phyloP scores from a whole-genome alignment of 2,113 vertebrate species.

The Gorsachius goisagi region DNA sequence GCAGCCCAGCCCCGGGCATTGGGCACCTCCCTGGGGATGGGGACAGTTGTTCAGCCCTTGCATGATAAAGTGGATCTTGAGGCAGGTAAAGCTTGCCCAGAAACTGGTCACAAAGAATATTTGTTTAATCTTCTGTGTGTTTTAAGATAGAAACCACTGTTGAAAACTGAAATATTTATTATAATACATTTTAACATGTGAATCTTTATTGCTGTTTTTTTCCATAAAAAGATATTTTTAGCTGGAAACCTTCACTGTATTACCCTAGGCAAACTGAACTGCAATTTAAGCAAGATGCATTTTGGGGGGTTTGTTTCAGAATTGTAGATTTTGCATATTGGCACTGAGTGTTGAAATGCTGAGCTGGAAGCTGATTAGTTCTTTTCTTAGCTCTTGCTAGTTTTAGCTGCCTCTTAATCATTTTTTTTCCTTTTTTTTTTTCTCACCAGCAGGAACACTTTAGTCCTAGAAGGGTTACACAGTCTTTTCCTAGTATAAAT shows the following conservation, averaged over 20 bases:
- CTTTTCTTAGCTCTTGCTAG: slow-evolving; percentile 26
- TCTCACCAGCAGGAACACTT: not conserved
- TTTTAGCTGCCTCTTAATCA: not conserved
- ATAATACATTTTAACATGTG: not conserved
- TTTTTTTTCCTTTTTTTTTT: accelerated
- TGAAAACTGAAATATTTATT: not conserved
- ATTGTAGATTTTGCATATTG: not conserved
- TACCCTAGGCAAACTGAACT: not conserved
- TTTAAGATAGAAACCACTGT: not conserved
- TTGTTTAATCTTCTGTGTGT: not conserved
- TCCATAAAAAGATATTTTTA: not conserved
- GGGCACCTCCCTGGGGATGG: not conserved
- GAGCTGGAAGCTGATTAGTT: not conserved
- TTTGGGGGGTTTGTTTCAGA: not conserved
- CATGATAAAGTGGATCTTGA: not conserved
- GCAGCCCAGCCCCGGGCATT: accelerated
- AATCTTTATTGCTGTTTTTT: not conserved
- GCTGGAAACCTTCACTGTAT: not conserved
- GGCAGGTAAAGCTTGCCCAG: not conserved
- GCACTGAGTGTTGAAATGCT: not conserved
- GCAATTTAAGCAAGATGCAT: not conserved
- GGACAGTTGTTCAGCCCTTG: not conserved
- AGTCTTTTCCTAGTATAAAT: not conserved
- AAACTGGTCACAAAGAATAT: not conserved
- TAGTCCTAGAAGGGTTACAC: not conserved